Base-by-base conservation (phyloP, 2,797 vertebrate species). In the Phoeniculus purpureus region DNA sequence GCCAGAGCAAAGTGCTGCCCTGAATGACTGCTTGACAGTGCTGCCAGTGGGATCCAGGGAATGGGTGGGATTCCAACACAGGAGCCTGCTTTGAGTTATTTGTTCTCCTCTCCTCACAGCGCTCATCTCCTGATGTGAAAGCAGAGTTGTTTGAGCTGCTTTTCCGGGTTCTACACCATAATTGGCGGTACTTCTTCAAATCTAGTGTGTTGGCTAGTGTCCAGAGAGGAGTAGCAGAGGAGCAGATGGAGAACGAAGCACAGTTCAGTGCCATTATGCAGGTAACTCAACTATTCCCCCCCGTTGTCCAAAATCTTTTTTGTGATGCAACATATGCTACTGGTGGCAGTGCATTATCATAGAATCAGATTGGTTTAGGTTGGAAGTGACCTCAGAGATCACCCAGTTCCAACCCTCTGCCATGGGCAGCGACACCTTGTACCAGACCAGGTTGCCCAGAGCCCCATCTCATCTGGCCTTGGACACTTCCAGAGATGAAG, bases 121-220 rank as follows among this genome's bases (percentile, higher is more conserved):
- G 98, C 11, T 98, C 99, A 3, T 99, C 99, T 73, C 99, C 99
- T 10, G 99, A 99, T 29, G 98, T 99, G 95, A 99, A 99, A 91
- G 98, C 98, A 2, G 99, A 99, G 95, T 96, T 99, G 92, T 99
- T 99, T 8, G 99, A 99, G 96, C 97, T 99, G 81, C 98, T 99
- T 40, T 99, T 99, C 97, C 98, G 99, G 97, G 98, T 99, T 50
- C 98, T 99, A 83, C 99, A 99, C 96, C 99, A 99, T 95, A 99
- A 99, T 93, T 99, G 99, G 99, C 98, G 99, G 96, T 99, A 99
- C 97, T 99, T 99, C 98, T 99, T 99, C 96, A 99, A 99, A 95
- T 98, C 98, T 10, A 99, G 98, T 1, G 97, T 99, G 87, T 96
- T 99, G 97, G 98, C 98, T 81, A 99, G 98, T 12, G 98, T 99